Evolutionary conservation across 2,797 vertebrate species (phyloP), one percentile per base, ranked within the genome.

Genomic region (Pangasius mekongensis): DNA sequence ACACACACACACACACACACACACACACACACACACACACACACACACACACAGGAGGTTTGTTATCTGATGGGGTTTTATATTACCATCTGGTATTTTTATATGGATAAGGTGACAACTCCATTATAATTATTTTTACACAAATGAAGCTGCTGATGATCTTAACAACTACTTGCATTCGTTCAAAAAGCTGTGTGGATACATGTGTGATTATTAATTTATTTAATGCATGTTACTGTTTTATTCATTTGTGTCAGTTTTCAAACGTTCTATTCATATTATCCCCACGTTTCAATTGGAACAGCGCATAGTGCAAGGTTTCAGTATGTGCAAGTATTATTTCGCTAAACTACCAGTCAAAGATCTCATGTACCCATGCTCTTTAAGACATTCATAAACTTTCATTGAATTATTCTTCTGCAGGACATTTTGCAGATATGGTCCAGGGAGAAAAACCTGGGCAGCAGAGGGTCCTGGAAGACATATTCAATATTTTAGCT

Each of bases 21-120:
- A 6, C 39, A 43, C 39, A 43, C 6, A 47, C 3, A 47, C 43
- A 47, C 43, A 7, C 33, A 74, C n/a, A 71, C 43, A 67, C 27
- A 7, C 43, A 47, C 43, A 47, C 6, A 47, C 3, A 8, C 43
- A 47, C 43, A 7, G 24, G 47, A 74, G 39, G 20, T 22, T 47
- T 74, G 10, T 86, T 74, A 43, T 66, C 60, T 73, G 69, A 85
- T 18, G 52, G 7, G 73, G 49, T 13, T 87, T 43, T 84, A 16
- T 56, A 56, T 47, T 5, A 60, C 22, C 39, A 30, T 5, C 49
- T 84, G 49, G 18, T 71, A 13, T 56, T 49, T 71, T 71, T n/a
- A 66, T 74, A 74, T 27, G 71, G 0, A 47, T 24, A 27, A 11
- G 22, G 39, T 27, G 5, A 27, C 22, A 74, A 14, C 4, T 27